Percentiles rank a stretch among this genome's conserved stretches.
Evolutionary conservation across 1,140 invertebrate species (phyloP).

Genomic region (Leptonema lineaticorne): DNA sequence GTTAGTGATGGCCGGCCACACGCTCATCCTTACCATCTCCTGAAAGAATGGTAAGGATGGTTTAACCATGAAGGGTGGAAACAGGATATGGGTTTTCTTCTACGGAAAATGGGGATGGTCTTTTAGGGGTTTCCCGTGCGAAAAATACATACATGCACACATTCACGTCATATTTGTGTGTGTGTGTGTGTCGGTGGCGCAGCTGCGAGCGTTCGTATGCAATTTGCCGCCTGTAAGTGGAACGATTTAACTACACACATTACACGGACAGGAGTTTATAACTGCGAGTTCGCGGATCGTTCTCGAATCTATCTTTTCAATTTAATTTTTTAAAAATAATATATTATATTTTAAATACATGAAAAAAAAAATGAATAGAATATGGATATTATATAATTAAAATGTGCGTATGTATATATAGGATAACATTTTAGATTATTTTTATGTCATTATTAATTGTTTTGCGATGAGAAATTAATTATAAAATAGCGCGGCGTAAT

Average conservation of each 20-base stretch:
- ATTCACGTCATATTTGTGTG: no score
- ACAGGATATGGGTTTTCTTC: background rate
- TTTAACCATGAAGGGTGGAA: background rate
- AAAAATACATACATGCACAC: no score
- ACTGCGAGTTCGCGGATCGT: background rate
- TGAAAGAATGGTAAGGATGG: conserved; percentile 8
- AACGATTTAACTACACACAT: conserved; percentile 42
- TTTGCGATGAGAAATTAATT: no score
- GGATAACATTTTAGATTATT: no score
- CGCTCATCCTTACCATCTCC: background rate
- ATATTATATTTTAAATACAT: no score
- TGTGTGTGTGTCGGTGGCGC: conserved; percentile 24
- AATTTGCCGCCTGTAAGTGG: conserved; percentile 42
- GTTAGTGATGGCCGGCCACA: conserved; percentile 2
- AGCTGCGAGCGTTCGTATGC: conserved; percentile 41
- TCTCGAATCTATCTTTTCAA: background rate
- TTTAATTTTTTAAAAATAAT: no score
- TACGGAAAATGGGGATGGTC: background rate
- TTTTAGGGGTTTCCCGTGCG: background rate
- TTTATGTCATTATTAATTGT: no score
- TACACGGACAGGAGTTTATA: conserved; percentile 22
- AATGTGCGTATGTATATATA: no score
- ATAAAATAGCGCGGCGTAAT: no score
- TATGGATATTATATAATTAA: no score
- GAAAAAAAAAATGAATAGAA: no score